Evolutionary conservation across 1,140 invertebrate genomes (phyloP).

Genomic region (Drosophila ananassae): DNA sequence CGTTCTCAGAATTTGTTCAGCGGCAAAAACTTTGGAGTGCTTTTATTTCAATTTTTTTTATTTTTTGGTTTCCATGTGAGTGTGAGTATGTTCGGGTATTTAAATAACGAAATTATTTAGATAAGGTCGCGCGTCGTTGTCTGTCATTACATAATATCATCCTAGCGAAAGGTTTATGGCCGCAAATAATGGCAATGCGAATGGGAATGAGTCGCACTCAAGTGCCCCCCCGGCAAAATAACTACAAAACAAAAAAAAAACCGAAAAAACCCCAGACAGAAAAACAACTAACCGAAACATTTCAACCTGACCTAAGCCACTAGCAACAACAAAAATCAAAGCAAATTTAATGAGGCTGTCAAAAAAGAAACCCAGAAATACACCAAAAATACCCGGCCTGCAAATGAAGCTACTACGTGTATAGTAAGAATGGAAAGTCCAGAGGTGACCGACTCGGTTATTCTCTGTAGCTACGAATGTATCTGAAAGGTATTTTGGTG

Average conservation of each 20-base stretch:
- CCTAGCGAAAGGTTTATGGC: slow-evolving; percentile 53
- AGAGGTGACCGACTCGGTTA: slow-evolving; percentile 9
- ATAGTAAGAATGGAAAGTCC: slow-evolving; percentile 1
- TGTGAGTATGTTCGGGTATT: slow-evolving; percentile 21
- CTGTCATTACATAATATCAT: slow-evolving; percentile 55
- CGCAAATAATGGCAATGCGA: slow-evolving; percentile 64
- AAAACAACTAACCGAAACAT: slow-evolving; percentile 30
- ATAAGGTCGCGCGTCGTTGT: slow-evolving; percentile 45
- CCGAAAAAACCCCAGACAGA: slow-evolving; percentile 14
- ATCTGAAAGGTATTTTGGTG: not conserved
- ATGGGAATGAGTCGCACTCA: slow-evolving; percentile 49
- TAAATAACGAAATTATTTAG: slow-evolving; percentile 52
- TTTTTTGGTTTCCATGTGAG: not conserved
- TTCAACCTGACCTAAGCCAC: slow-evolving; percentile 76
- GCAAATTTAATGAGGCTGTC: slow-evolving; percentile 35
- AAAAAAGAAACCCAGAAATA: slow-evolving; percentile 30
- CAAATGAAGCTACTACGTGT: not conserved
- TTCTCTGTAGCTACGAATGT: not conserved
- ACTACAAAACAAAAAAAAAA: slow-evolving; percentile 24
- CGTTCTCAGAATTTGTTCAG: slow-evolving; percentile 14
- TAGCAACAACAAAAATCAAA: slow-evolving; percentile 46
- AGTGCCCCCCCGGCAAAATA: slow-evolving; percentile 24
- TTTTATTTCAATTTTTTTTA: not conserved
- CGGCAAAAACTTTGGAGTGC: slow-evolving; percentile 12
- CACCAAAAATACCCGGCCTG: not conserved